Evolutionary conservation across 2,888 invertebrate genomes (phyloP), one percentile per base, ranked within the genome.

Genomic region (Carabus problematicus): DNA sequence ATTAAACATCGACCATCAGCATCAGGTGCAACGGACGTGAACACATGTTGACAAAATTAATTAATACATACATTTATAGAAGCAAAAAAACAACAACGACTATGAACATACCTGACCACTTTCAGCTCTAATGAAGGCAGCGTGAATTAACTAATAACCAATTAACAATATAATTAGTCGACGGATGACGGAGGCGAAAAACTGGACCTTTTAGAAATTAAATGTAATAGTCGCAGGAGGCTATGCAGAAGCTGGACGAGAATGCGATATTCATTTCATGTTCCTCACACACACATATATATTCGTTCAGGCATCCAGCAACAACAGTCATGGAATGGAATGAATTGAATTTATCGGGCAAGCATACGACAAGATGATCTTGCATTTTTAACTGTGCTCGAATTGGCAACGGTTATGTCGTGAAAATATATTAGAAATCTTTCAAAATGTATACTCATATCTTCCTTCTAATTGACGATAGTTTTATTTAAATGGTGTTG

Each of bases 131-230:
- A 56, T 56, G 56, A 56, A 56, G 8, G 29, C 56, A 29, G 56
- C 56, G 56, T 56, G 56, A 56, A 56, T 39, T 18, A 56, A 56
- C 56, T 56, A 56, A 56, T 56, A 56, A 56, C 56, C 56, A 56
- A 56, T 56, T 56, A 56, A 56, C 56, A 56, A 56, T 56, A 40
- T 56, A 56, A 56, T 56, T 39, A 56, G 56, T 56, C 19, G 56
- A 11, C 45, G 45, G 45, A 45, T 45, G 45, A 45, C 45, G n/a
- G 14, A 12, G 11, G 14, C 11, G 14, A 45, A 45, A 45, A 45
- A 45, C 45, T 45, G 45, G 45, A 45, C 14, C 45, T 14, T n/a
- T 45, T 12, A 45, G n/a, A 45, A 11, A 45, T 14, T 12, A 45
- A 45, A 45, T 45, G 29, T 29, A 29, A 29, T 6, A 29, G 29